A percentile compares a stretch with the other conserved stretches of the same genome.
These are phyloP conservation scores for Congeria kusceri DNA, from an alignment of 2,888 invertebrate species.

Conservation along the genomic window DNA sequence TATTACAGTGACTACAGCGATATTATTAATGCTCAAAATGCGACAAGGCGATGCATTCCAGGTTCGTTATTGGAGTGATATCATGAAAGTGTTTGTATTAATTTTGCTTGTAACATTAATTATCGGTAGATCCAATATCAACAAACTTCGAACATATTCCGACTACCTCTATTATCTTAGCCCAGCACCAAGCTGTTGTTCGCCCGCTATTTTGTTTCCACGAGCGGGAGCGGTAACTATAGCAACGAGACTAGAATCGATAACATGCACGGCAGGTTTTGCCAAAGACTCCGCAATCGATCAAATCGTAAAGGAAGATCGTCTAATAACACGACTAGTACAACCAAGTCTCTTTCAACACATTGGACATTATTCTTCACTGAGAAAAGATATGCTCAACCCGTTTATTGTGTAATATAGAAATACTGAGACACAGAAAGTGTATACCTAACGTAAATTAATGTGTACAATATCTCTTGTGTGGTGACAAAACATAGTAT, in stretches of 20 bases:
- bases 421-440: too few species aligned
- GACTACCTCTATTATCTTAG: slow-evolving; percentile 73
- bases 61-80: too few species aligned
- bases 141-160: slow-evolving; percentile 73
- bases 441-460: too few species aligned
- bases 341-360: slow-evolving; percentile 83
- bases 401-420: slow-evolving; percentile 75
- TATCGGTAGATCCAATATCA: slow-evolving; percentile 78
- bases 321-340: slow-evolving; percentile 70
- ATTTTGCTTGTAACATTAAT: slow-evolving; percentile 47
- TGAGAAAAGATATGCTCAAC: slow-evolving; percentile 72
- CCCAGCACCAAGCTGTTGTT: slow-evolving; percentile 82
- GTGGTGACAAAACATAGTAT: too few species aligned
- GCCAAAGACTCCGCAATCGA: slow-evolving; percentile 81
- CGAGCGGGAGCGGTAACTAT: slow-evolving; percentile 65
- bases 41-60: background rate
- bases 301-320: slow-evolving; percentile 56
- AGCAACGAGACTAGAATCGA: slow-evolving; percentile 67
- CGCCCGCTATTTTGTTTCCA: slow-evolving; percentile 82
- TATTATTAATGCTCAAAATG: slow-evolving; percentile 37
- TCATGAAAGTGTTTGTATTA: too few species aligned
- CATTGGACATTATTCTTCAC: slow-evolving; percentile 82
- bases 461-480: too few species aligned
- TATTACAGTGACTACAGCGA: slow-evolving; percentile 64
- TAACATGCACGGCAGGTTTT: slow-evolving; percentile 67